Base-by-base conservation (phyloP, 30 jellyfish, hydroid and myxozoan species). In the Cassiopea xamachana region DNA sequence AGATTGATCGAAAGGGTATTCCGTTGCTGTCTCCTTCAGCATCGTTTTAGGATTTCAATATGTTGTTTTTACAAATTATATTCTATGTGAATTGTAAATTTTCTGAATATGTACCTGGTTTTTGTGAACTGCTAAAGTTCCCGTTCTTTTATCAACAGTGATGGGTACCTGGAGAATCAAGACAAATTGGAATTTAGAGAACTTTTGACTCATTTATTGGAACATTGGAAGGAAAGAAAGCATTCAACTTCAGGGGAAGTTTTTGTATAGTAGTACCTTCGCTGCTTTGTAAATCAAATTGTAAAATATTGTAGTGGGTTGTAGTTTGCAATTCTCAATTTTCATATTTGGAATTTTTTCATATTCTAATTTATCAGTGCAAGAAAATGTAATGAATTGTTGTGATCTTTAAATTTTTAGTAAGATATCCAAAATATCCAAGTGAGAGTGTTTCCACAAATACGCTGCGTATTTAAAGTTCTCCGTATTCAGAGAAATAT, bases 221-320 rank as follows among this genome's bases (percentile, higher is more conserved):
- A 87, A 60, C 81, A 87, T 60, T 48, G 76, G 49, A 87, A 74
- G 49, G 82, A 75, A 48, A 75, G 50, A 46, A 87, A 77, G 67
- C 94, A 79, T n/a, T 46, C 48, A 47, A 60, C 55, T 39, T 87
- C 94, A 18, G 94, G 94, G 69, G 94, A 87, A 77, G 88, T 87
- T 1, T 87, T 87, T 50, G 94, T 87, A n/a, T 87, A 55, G 72
- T 47, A 60, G 10, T 79, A 5, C 7, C 2, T 44, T 6, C 0
- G 10, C 64, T 3, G 7, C 64, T 55, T 55, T 6, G 7, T 3
- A 55, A 55, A 3, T 55, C 12, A 10, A 55, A 55, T 3, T 55
- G 64, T 55, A 55, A 55, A 55, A 55, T 55, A 3, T 6, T 55
- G 12, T 55, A 3, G 7, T 3, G 7, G 64, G 10, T 55, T 10